A percentile compares a stretch with the other conserved stretches of the same genome.
These are phyloP conservation scores for Agriopis leucophaearia DNA, from an alignment of 2,888 invertebrate species.

Conservation along the genomic window DNA sequence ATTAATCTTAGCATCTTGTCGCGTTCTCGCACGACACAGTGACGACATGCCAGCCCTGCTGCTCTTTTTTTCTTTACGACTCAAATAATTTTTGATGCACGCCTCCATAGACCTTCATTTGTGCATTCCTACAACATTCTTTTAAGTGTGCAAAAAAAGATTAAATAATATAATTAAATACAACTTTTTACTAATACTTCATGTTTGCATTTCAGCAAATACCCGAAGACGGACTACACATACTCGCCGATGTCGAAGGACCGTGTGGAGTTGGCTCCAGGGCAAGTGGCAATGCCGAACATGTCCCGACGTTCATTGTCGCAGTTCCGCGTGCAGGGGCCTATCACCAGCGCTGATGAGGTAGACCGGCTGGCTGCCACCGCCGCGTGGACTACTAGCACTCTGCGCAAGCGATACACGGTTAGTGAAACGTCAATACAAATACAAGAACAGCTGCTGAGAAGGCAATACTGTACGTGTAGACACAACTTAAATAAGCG, in stretches of 20 bases:
- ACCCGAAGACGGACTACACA: conserved; percentile 96
- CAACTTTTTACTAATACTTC: neutral
- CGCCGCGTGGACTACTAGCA: conserved; percentile 60
- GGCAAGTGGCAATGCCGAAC: conserved; percentile 94
- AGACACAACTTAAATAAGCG: too few species aligned
- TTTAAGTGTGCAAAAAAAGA: too few species aligned
- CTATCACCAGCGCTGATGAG: conserved; percentile 70
- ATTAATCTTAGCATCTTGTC: too few species aligned
- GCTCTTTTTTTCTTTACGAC: too few species aligned
- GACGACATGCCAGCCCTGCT: too few species aligned
- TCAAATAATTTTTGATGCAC: too few species aligned
- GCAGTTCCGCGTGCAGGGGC: conserved; percentile 84
- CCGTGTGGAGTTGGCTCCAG: conserved; percentile 92
- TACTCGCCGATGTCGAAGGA: conserved; percentile 94
- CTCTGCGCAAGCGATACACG: conserved; percentile 57
- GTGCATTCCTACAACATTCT: too few species aligned
- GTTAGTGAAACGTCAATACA: neutral
- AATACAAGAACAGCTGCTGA: too few species aligned
- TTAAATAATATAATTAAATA: too few species aligned
- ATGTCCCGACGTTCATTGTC: conserved; percentile 93
- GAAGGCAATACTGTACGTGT: too few species aligned
- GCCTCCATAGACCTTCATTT: too few species aligned
- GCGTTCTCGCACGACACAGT: too few species aligned
- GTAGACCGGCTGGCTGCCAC: conserved; percentile 63
- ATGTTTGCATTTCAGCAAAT: conserved; percentile 87